These are phyloP conservation scores for Dallia pectoralis DNA, from an alignment of 2,797 vertebrate species.

Conservation along the genomic window DNA sequence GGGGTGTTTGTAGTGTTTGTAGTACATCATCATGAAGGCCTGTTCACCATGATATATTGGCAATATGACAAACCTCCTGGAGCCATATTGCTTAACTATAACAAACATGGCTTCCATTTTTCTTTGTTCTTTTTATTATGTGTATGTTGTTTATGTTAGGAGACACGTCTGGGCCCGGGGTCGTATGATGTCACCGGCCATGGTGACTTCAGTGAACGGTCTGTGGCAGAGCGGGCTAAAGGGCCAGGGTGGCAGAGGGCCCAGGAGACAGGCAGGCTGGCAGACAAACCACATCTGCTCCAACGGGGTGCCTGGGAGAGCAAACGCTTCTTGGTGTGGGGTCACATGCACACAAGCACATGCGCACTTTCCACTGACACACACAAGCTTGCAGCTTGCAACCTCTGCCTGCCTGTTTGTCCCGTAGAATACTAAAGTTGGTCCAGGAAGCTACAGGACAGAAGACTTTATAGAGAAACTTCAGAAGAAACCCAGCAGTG, in stretches of 20 bases:
- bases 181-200: constrained; percentile 45
- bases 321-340: constrained; percentile 58
- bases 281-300: constrained; percentile 60
- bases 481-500: constrained; percentile 56
- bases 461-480: constrained; percentile 65
- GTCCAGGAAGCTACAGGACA: constrained; percentile 66
- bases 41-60: too few species aligned
- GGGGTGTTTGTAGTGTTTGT: too few species aligned
- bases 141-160: constrained; percentile 44
- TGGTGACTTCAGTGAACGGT: constrained; percentile 50
- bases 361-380: neutral
- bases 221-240: constrained; percentile 30
- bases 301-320: constrained; percentile 56
- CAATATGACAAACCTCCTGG: neutral
- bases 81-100: neutral
- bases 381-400: neutral
- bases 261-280: constrained; percentile 39
- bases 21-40: too few species aligned
- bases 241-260: constrained; percentile 55
- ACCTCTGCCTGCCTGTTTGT: constrained; percentile 1
- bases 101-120: neutral
- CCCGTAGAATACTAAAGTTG: constrained; percentile 59
- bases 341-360: constrained; percentile 1
- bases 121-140: neutral
- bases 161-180: constrained; percentile 58